phyloP scores from a whole-genome alignment of 2,797 vertebrate species.

The Crocodylus rhombifer region DNA sequence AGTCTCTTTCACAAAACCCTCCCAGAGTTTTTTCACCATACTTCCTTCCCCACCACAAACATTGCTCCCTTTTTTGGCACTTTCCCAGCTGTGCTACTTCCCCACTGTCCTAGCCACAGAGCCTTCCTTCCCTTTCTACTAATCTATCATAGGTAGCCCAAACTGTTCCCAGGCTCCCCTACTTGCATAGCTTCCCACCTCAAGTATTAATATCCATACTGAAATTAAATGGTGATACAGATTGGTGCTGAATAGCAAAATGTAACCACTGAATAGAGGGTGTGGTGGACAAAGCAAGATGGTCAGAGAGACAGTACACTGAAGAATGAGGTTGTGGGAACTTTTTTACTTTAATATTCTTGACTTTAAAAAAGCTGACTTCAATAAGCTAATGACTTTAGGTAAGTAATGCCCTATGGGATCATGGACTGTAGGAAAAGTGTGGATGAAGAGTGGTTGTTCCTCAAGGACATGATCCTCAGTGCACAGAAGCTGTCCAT shows the following conservation, averaged over 20 bases:
- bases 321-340: background rate
- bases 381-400: too few relatives aligned
- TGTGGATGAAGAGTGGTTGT: too few relatives aligned
- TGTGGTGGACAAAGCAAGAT: accelerated
- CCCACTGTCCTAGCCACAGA: background rate
- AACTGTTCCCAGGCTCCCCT: background rate
- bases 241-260: background rate
- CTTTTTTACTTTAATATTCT: too few relatives aligned
- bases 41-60: constrained; percentile 36
- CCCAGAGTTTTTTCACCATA: constrained; percentile 18
- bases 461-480: too few relatives aligned
- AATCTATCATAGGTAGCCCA: background rate
- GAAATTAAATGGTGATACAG: background rate
- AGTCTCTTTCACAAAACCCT: constrained; percentile 39
- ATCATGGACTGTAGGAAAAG: too few relatives aligned
- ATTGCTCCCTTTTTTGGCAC: constrained; percentile 22
- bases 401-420: too few relatives aligned
- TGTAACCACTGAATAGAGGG: accelerated
- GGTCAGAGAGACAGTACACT: background rate
- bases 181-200: background rate
- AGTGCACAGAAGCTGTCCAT: too few relatives aligned
- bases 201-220: background rate
- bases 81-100: constrained; percentile 26
- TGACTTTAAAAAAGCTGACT: too few relatives aligned
- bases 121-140: background rate